Evolutionary conservation across 2,888 invertebrate genomes (phyloP), one percentile per base, ranked within the genome.

Genomic region (Cephus spinipes): DNA sequence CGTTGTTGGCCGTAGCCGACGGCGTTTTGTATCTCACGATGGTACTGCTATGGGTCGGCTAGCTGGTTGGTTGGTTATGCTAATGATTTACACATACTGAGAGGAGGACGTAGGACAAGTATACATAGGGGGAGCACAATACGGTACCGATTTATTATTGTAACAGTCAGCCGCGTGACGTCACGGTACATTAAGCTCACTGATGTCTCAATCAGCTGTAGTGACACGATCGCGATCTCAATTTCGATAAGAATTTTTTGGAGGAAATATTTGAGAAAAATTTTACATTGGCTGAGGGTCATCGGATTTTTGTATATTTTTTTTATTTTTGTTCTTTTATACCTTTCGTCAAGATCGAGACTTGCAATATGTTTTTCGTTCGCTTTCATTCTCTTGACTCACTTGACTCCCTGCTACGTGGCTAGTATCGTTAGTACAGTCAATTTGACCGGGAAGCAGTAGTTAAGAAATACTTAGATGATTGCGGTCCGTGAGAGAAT

Each of bases 391-490:
- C 55, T 55, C 55, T 6, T 23, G 55, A 9, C 55, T 55, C 23
- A 55, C 55, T 55, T 23, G 2, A 23, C 55, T 55, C 55, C 55
- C 55, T 9, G 55, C 55, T 55, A 55, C 55, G 55, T 23, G 55
- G 55, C 55, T 6, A 55, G 55, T 77, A 78, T 83, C 85, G 83
- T 86, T 87, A 83, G 81, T 83, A 40, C 83, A 82, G 84, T 83
- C 82, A 81, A 84, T 83, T 84, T 80, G 82, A 80, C 82, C 55
- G 79, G 81, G 81, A 80, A 84, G 84, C 79, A 81, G 77, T 80
- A 78, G 85, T 89, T 89, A 87, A 85, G 87, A 88, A 89, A 90
- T 90, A 89, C 88, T 91, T 89, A 87, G 90, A 89, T 88, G 88
- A 91, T 90, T 90, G 90, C 85, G 85, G 85, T 84, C 82, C 81